Evolutionary conservation across 2,888 invertebrate species (phyloP).

Genomic region (Chaetoderma sp.): DNA sequence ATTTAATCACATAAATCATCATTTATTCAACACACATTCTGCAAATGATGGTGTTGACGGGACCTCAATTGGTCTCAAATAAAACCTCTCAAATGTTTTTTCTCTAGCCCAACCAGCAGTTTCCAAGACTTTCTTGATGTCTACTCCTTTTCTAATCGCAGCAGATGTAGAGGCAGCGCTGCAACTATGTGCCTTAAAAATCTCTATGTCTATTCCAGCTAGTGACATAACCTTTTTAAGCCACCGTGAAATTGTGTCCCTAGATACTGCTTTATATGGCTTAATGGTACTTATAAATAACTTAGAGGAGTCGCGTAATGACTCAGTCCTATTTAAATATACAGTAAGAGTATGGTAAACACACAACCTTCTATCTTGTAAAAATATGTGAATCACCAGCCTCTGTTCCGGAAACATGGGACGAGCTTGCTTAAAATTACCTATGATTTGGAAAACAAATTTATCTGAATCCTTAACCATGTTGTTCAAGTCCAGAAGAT

Average conservation of each 20-base stretch:
- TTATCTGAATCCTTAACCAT: no score
- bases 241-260: slow-evolving; percentile 22
- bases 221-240: slow-evolving; percentile 12
- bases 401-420: slow-evolving; percentile 43
- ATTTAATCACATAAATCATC: no score
- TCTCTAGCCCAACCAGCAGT: slow-evolving; percentile 25
- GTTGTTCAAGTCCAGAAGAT: no score
- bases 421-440: slow-evolving; percentile 2
- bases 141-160: slow-evolving; percentile 2
- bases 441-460: background rate
- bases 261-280: slow-evolving; percentile 17
- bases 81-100: slow-evolving; percentile 14
- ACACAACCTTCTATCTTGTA: slow-evolving; percentile 12
- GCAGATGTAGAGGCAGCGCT: slow-evolving; percentile 21
- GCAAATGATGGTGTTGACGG: no score
- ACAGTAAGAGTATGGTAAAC: background rate
- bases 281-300: slow-evolving; percentile 20
- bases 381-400: background rate
- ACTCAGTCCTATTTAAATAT: slow-evolving; percentile 10
- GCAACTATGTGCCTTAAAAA: slow-evolving; percentile 18
- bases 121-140: slow-evolving; percentile 13
- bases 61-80: no score
- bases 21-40: no score
- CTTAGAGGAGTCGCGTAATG: slow-evolving; percentile 8
- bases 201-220: slow-evolving; percentile 15